Evolutionary conservation across 2,113 vertebrate species (phyloP), one percentile per base, ranked within the genome.

Genomic region (Steatornis caripensis): DNA sequence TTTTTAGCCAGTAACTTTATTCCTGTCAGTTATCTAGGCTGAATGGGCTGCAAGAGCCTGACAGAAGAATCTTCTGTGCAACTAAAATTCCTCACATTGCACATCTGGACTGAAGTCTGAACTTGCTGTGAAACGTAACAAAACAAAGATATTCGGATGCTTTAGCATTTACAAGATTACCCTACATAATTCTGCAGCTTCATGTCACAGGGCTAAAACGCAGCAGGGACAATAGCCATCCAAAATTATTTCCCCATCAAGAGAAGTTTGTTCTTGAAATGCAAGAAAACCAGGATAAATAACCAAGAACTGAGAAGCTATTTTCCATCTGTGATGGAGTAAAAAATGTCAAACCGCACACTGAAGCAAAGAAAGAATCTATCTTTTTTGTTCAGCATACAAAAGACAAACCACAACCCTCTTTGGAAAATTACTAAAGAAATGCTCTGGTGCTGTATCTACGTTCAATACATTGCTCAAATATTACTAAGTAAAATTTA

Each of bases 121-220:
- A 86, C n/a, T 93, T 90, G 61, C 53, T 94, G 80, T 43, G 57
- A 92, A 91, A 94, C 75, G 39, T 62, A 93, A 83, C 51, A 88
- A 90, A 95, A 61, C 62, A 46, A 92, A 60, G 64, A 23, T 45
- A 10, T 84, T 92, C 55, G 85, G 75, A 83, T 14, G n/a, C 37
- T 64, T 49, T 9, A 70, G 27, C 27, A 57, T 66, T 84, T 78
- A 53, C 10, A 36, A 81, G 68, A 55, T 70, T 61, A 60, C 6
- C 19, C 16, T 72, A 70, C 1, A 0, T 32, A 69, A 48, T 29
- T 70, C 74, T 51, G 30, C 69, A 57, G 32, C 37, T 75, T 75
- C 13, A 53, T 6, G 11, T 36, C 49, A 89, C 3, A 5, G 37
- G 15, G 21, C 53, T 78, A 46, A 84, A 90, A 12, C 62, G n/a